Evolutionary conservation across 2,888 invertebrate species (phyloP).

Genomic region (Polylopha cassiicola): DNA sequence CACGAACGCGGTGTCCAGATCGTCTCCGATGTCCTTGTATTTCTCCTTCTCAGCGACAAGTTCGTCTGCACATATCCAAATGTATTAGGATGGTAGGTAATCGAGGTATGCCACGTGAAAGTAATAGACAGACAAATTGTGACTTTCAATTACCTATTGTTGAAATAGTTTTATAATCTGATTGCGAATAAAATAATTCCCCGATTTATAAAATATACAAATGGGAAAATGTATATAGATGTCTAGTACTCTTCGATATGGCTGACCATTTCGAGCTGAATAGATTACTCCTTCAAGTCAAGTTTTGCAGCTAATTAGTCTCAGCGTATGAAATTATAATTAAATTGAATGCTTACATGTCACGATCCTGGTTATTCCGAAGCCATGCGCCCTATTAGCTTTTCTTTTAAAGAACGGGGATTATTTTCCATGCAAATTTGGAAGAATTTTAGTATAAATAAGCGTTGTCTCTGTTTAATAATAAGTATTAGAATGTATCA

Average conservation of each 20-base stretch:
- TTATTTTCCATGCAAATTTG: slow-evolving; percentile 33
- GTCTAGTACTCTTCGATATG: no score
- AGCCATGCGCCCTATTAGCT: slow-evolving; percentile 65
- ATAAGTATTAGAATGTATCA: slow-evolving; percentile 19
- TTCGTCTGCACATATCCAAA: slow-evolving; percentile 83
- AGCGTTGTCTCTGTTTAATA: slow-evolving; percentile 22
- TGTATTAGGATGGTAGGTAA: slow-evolving; percentile 1
- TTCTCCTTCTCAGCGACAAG: slow-evolving; percentile 98
- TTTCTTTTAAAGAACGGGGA: slow-evolving; percentile 29
- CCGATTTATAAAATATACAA: no score
- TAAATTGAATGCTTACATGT: slow-evolving; percentile 56
- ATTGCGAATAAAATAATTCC: no score
- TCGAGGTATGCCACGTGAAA: neutral
- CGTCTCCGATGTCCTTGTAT: slow-evolving; percentile 99
- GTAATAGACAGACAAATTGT: neutral
- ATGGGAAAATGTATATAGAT: no score
- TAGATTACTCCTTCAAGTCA: slow-evolving; percentile 12
- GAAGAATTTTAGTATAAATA: slow-evolving; percentile 23
- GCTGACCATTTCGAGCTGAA: no score
- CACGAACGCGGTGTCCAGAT: slow-evolving; percentile 99
- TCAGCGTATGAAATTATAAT: slow-evolving; percentile 36
- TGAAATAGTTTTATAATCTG: no score
- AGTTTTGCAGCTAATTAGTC: slow-evolving; percentile 16
- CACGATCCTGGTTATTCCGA: slow-evolving; percentile 64
- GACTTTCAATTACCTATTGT: slow-evolving; percentile 1